Evolutionary conservation across 2,797 vertebrate genomes (phyloP), one percentile per base, ranked within the genome.

Genomic region (Chromis chromis): DNA sequence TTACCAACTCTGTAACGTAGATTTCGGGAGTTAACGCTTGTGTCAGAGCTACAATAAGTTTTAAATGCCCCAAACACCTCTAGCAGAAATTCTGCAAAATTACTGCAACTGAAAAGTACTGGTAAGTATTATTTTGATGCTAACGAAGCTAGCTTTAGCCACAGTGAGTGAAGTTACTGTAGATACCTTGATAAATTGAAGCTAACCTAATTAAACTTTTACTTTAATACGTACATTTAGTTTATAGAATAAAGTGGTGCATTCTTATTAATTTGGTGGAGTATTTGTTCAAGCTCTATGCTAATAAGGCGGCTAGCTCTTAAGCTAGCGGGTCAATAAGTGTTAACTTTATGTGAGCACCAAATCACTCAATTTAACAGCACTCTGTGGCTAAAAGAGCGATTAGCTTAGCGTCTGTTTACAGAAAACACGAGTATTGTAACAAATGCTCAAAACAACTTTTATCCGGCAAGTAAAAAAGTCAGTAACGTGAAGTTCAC

Each of bases 81-180:
- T 31, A 44, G 2, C 25, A 4, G 25, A 25, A 25, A 25, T 25
- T 25, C 25, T 25, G 25, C 25, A 2, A 25, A 25, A 25, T 24
- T 21, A 1, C 1, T 21, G 21, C 44, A 3, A 0, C 39, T 36
- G 21, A 33, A 31, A 44, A 3, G 25, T 1, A 31, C 31, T 1
- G 84, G 86, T 88, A 25, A 81, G 86, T 65, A 4, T 59, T 0
- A 28, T 4, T 42, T 36, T 48, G 0, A 50, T 44, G 48, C 46
- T 48, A 48, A 48, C 2, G 21, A 46, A n/a, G 44, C 44, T 46
- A 46, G 3, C 14, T 17, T 14, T 40, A 59, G 14, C 17, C 31
- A 1, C 31, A 31, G 31, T 31, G 33, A 3, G 33, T 36, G 33
- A 36, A 36, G 33, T 36, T 36, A 12, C 33, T 36, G 11, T 10